A percentile compares a stretch with the other conserved stretches of the same genome.
phyloP scores from a whole-genome alignment of 2,797 vertebrate species.

The Acipenser transmontanus region DNA sequence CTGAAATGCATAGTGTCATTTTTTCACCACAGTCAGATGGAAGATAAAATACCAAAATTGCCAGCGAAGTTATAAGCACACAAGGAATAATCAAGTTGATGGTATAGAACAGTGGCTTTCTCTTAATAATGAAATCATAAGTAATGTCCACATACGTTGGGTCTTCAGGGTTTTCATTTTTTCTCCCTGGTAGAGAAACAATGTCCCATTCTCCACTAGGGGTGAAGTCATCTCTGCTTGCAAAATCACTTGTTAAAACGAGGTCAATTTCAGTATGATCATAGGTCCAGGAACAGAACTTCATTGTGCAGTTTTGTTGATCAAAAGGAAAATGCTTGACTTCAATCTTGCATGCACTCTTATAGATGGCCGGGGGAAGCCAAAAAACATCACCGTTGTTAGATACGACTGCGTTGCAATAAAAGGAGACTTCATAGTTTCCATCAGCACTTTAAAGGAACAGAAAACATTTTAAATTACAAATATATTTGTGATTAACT shows the following conservation, averaged over 20 bases:
- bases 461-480: not conserved
- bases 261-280: constrained; percentile 15
- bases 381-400: constrained; percentile 4
- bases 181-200: constrained; percentile 13
- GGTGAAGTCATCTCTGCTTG: constrained; percentile 12
- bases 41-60: not conserved
- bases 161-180: constrained; percentile 14
- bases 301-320: constrained; percentile 21
- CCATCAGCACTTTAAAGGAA: constrained; percentile 17
- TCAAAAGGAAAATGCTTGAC: constrained; percentile 1
- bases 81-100: constrained; percentile 11
- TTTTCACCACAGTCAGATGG: no score
- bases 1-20: no score
- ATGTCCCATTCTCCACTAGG: constrained; percentile 15
- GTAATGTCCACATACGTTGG: constrained; percentile 20
- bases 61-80: constrained; percentile 14
- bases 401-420: constrained; percentile 13
- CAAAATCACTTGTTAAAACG: constrained; percentile 18
- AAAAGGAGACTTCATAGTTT: constrained; percentile 19
- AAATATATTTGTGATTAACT: no score
- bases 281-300: constrained; percentile 12
- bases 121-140: constrained; percentile 8
- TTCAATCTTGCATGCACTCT: constrained; percentile 21
- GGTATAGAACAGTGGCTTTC: no score
- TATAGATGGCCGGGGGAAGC: constrained; percentile 13